phyloP scores from a whole-genome alignment of 2,797 vertebrate genomes.

The Oreochromis grahami region DNA sequence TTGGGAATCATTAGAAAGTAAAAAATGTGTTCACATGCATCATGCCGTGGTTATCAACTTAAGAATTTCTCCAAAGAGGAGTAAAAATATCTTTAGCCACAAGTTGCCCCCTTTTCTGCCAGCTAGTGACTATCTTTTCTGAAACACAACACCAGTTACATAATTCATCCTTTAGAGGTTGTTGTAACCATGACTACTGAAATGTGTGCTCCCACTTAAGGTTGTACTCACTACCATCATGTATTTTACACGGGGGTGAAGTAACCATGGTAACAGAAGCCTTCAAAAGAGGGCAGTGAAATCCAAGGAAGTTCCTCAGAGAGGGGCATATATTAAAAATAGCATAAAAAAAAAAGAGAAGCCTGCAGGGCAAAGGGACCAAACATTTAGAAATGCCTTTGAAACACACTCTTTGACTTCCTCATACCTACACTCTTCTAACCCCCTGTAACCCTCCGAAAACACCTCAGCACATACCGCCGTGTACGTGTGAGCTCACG shows the following conservation, averaged over 20 bases:
- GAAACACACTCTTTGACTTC: conserved; percentile 34
- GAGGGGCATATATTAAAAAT: conserved; percentile 37
- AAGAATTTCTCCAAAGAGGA: not conserved
- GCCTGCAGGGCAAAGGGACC: conserved; percentile 27
- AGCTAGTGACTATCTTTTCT: conserved; percentile 28
- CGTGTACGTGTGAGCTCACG: conserved; percentile 7
- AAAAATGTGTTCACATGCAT: not conserved
- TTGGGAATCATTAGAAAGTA: not conserved
- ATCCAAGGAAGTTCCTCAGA: conserved; percentile 43
- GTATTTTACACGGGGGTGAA: conserved; percentile 57
- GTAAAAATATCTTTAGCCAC: conserved; percentile 1
- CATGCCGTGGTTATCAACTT: not conserved
- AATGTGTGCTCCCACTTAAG: conserved; percentile 63
- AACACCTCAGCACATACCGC: conserved; percentile 9
- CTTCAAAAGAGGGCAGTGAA: conserved; percentile 52
- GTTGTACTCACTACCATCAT: conserved; percentile 63
- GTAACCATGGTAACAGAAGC: conserved; percentile 66
- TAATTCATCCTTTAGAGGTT: conserved; percentile 69
- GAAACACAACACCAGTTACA: conserved; percentile 63
- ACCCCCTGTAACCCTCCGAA: conserved; percentile 10
- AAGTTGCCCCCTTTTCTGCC: conserved; percentile 7
- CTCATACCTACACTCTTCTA: conserved; percentile 12
- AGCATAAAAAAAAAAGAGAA: not conserved
- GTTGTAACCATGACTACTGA: conserved; percentile 68
- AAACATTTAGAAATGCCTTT: conserved; percentile 29